Evolutionary conservation across 2,113 vertebrate genomes (phyloP).

Genomic region (Girardinichthys multiradiatus): DNA sequence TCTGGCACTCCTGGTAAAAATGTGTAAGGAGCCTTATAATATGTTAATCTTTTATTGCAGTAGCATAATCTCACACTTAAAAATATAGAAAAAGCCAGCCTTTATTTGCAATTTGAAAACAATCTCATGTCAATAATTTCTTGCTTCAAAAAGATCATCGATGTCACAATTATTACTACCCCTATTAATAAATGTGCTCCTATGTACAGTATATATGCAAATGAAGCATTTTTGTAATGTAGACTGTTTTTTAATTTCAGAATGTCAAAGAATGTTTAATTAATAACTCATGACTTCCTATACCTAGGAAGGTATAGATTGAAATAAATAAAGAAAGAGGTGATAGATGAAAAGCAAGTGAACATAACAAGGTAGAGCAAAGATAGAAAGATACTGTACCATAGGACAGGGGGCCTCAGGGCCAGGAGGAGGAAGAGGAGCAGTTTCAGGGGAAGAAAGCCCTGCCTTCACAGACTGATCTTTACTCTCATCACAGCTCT

Average conservation of each 20-base stretch:
- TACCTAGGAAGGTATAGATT: too few relatives aligned
- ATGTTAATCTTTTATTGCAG: background rate
- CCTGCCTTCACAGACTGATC: constrained; percentile 74
- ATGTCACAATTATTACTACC: background rate
- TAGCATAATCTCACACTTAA: background rate
- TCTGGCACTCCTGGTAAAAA: too few relatives aligned
- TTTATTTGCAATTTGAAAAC: background rate
- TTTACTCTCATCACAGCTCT: constrained; percentile 73
- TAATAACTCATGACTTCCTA: background rate
- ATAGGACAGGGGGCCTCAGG: constrained; percentile 81
- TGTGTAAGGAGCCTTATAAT: background rate
- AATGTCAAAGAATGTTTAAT: background rate
- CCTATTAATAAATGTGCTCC: background rate
- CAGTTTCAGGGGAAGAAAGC: constrained; percentile 66
- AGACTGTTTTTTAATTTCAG: background rate
- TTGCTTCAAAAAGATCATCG: background rate
- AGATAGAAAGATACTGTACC: constrained; percentile 80
- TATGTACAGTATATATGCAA: too few relatives aligned
- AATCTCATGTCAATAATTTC: background rate
- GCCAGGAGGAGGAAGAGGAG: constrained; percentile 72
- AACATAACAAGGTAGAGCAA: background rate
- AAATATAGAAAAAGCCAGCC: background rate
- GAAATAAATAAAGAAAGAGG: constrained; percentile 4
- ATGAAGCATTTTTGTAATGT: background rate
- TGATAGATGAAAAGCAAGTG: constrained; percentile 1